Conservation (phyloP, 2,888 invertebrate genomes). For the Brachyopa scutellaris region DNA sequence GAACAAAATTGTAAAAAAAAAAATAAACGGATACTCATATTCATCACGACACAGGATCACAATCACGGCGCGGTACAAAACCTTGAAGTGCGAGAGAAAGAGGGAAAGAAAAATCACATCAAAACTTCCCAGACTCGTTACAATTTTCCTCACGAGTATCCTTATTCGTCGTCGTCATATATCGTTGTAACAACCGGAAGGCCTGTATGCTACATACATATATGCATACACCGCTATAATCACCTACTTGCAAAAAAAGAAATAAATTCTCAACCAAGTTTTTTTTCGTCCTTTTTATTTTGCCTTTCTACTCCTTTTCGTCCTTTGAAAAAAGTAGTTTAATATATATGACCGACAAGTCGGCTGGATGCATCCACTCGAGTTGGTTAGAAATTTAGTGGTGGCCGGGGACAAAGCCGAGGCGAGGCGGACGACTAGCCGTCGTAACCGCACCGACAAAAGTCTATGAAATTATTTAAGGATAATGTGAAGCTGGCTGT, state of each 20-base stretch:
- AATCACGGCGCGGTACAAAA: constrained; percentile 18
- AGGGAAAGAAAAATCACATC: neutral
- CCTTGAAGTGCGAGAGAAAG: neutral
- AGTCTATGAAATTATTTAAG: constrained; percentile 63
- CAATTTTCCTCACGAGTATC: constrained; percentile 49
- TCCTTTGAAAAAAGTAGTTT: constrained; percentile 39
- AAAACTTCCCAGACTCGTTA: constrained; percentile 50
- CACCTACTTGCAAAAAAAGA: constrained; percentile 36
- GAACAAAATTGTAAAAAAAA: neutral
- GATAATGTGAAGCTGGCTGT: constrained; percentile 46
- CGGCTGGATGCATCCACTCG: constrained; percentile 56
- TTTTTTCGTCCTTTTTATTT: constrained; percentile 2
- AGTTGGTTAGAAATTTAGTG: constrained; percentile 21
- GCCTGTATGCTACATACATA: constrained; percentile 23
- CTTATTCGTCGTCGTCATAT: constrained; percentile 30
- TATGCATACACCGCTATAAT: constrained; percentile 44
- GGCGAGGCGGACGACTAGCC: neutral
- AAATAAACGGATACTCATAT: constrained; percentile 42
- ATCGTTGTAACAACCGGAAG: constrained; percentile 55
- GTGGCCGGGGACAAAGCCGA: neutral
- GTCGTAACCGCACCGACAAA: constrained; percentile 12
- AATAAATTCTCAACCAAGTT: neutral
- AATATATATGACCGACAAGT: constrained; percentile 46
- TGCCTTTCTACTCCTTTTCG: too few relatives aligned
- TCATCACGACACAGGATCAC: constrained; percentile 27